Base-by-base conservation (phyloP, 2,113 vertebrate genomes). In the Pithys albifrons region DNA sequence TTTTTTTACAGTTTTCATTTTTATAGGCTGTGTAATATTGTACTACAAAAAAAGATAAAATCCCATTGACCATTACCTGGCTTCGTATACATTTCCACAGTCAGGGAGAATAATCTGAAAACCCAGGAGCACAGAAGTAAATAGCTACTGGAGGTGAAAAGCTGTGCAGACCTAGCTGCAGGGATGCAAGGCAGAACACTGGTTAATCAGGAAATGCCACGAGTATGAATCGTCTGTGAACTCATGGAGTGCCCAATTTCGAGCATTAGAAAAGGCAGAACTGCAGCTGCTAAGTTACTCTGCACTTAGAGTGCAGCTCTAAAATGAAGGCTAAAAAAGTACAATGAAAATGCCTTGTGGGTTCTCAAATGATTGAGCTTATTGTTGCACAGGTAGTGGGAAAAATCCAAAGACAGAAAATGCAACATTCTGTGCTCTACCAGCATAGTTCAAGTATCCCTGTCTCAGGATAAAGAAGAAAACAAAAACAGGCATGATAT, bases 161-260 rank as follows among this genome's bases (percentile, higher is more conserved):
- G 64, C 49, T 79, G n/a, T 49, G 72, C 52, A 78, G 61, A 84
- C 27, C 18, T 54, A 62, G 52, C 91, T 88, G 59, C 45, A 55
- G 72, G 88, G 88, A 59, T 82, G 95, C 37, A 39, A 87, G 70
- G 75, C 33, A 55, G n/a, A 64, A 55, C 64, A 27, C 48, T 52
- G 64, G 55, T 74, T 95, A 93, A 77, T 61, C 67, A 84, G 90
- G 61, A 91, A 91, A 73, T 87, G 86, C 88, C 83, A 75, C 51
- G 45, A 71, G 80, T 49, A n/a, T 39, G 64, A 85, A 86, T 90
- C 3, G 11, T 71, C 75, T 85, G 64, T 27, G 10, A 37, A 71
- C 55, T 94, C 69, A 73, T 0, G 0, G 51, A 67, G 76, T 28
- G 64, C 59, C 78, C 39, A 24, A 17, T 59, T 94, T 70, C 61